Evolutionary conservation across 1,140 invertebrate genomes (phyloP).

Genomic region (Brachystomella parvula): DNA sequence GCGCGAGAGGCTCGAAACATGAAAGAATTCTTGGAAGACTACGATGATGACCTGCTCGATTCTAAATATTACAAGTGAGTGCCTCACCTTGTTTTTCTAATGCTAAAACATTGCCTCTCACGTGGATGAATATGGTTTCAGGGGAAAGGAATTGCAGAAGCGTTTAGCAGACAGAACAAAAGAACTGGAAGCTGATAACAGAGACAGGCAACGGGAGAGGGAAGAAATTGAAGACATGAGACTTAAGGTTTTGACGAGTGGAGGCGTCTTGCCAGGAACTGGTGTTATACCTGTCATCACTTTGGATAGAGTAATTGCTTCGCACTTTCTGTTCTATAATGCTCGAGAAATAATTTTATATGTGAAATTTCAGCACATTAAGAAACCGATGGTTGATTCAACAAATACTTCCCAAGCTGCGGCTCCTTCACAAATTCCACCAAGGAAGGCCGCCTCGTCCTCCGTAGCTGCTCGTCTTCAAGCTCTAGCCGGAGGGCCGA

Average conservation of each 20-base stretch:
- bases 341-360: background rate
- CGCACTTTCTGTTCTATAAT: background rate
- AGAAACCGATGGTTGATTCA: constrained; percentile 35
- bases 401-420: constrained; percentile 18
- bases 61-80: constrained; percentile 87
- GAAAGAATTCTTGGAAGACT: constrained; percentile 96
- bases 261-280: constrained; percentile 46
- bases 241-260: constrained; percentile 67
- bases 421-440: background rate
- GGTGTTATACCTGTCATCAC: constrained; percentile 17
- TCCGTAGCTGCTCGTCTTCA: constrained; percentile 9
- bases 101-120: background rate
- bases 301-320: constrained; percentile 24
- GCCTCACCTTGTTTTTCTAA: background rate
- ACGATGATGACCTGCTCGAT: constrained; percentile 95
- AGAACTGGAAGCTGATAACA: constrained; percentile 81
- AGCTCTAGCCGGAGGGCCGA: constrained; percentile 4
- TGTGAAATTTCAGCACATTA: constrained; percentile 26
- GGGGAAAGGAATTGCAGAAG: constrained; percentile 76
- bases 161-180: constrained; percentile 81
- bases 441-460: background rate
- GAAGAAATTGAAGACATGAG: constrained; percentile 86
- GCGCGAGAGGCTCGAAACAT: constrained; percentile 83
- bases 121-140: constrained; percentile 42
- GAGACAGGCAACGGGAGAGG: constrained; percentile 80